phyloP scores from a whole-genome alignment of 2,113 vertebrate species.

The Ctenomys sociabilis region DNA sequence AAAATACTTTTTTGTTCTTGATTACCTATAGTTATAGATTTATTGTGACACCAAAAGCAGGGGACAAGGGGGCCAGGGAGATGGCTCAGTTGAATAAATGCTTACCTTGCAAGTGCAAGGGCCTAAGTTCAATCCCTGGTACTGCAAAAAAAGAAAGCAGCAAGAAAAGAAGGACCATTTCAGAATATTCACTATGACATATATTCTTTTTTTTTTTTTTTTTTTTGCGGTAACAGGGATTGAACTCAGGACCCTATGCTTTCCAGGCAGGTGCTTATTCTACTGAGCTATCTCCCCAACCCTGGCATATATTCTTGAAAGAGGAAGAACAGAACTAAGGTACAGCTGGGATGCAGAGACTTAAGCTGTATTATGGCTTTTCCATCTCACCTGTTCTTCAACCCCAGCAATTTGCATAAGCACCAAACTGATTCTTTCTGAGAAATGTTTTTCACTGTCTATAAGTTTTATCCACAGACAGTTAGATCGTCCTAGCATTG shows the following conservation, averaged over 20 bases:
- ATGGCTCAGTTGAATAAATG: too few relatives aligned
- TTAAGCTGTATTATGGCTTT: not conserved
- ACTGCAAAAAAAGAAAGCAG: too few relatives aligned
- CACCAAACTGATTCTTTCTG: constrained; percentile 25
- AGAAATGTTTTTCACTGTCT: not conserved
- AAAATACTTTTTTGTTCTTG: constrained; percentile 34
- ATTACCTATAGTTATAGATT: constrained; percentile 34
- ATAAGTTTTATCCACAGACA: not conserved
- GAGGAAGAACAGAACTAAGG: not conserved
- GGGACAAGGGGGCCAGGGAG: too few relatives aligned
- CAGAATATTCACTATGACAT: not conserved
- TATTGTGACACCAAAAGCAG: constrained; percentile 43
- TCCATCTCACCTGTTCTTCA: not conserved
- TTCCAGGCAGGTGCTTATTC: too few relatives aligned
- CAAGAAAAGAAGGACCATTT: not conserved
- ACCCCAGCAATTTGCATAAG: not conserved
- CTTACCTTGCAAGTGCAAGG: too few relatives aligned
- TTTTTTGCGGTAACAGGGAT: too few relatives aligned
- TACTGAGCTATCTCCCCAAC: too few relatives aligned
- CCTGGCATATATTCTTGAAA: not conserved
- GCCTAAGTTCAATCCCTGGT: too few relatives aligned
- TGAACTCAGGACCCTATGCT: too few relatives aligned
- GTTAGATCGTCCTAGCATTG: not conserved
- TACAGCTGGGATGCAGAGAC: not conserved
- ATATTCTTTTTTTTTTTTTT: not conserved